Percentiles rank a stretch among this genome's conserved stretches.
phyloP scores from a whole-genome alignment of 2,888 invertebrate genomes.

The Philhelius pedissequus region DNA sequence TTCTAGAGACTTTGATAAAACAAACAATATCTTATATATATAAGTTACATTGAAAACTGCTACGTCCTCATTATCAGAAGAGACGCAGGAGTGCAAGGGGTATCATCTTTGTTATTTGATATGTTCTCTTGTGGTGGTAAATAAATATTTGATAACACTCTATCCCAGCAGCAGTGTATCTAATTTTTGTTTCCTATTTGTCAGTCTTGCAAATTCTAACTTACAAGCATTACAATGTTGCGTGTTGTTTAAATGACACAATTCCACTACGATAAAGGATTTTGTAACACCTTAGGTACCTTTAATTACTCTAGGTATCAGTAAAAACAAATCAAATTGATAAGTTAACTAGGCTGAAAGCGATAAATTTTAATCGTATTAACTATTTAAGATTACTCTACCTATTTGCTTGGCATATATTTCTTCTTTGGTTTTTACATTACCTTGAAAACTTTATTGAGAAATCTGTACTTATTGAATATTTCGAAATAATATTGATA shows the following conservation, averaged over 20 bases:
- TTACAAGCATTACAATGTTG: not conserved
- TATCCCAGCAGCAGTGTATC: not conserved
- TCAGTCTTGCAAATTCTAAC: not conserved
- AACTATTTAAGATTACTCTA: not conserved
- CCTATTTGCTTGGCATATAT: not conserved
- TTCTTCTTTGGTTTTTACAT: not conserved
- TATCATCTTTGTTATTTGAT: not conserved
- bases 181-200: not conserved
- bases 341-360: not conserved
- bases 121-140: not conserved
- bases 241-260: not conserved
- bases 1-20: not conserved
- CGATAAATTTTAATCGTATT: not conserved
- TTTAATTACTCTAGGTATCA: not conserved
- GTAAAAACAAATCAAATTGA: not conserved
- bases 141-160: not conserved
- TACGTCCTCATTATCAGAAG: not conserved
- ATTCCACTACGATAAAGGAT: not conserved
- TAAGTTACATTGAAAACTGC: not conserved
- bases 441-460: not conserved
- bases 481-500: not conserved
- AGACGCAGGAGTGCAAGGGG: not conserved
- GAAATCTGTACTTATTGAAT: not conserved
- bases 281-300: not conserved
- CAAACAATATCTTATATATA: not conserved